Conservation (phyloP, 2,888 invertebrate genomes). For the Eupithecia exiguata region DNA sequence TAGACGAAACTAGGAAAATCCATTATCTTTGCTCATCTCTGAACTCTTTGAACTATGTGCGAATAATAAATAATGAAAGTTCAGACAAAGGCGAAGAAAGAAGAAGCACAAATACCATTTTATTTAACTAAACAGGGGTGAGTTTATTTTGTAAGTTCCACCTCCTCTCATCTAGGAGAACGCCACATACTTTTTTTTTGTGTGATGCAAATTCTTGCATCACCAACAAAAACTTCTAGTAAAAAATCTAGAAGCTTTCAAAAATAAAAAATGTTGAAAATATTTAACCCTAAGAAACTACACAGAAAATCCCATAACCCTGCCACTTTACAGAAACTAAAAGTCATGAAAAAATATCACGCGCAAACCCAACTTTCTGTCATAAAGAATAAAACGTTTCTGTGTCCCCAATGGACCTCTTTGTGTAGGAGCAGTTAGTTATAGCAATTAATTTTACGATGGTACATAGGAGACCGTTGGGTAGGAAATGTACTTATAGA, state of each 20-base stretch:
- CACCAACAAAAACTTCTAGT: not conserved
- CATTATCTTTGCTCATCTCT: conserved; percentile 21
- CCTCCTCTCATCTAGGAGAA: not conserved
- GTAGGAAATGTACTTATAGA: not conserved
- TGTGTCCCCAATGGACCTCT: conserved; percentile 49
- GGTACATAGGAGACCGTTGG: conserved; percentile 11
- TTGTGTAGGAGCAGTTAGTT: conserved; percentile 48
- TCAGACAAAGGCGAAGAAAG: conserved; percentile 14
- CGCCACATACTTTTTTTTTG: not conserved
- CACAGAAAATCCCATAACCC: not conserved
- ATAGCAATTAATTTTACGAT: conserved; percentile 43
- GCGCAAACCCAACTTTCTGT: conserved; percentile 46
- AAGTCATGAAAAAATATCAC: conserved; percentile 10
- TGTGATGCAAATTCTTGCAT: not conserved
- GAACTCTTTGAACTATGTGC: conserved; percentile 19
- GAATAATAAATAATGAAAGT: conserved; percentile 21
- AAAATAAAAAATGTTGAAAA: not conserved
- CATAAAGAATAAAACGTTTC: conserved; percentile 54
- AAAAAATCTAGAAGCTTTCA: not conserved
- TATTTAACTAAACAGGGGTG: not conserved
- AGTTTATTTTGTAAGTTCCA: not conserved
- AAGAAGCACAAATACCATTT: not conserved
- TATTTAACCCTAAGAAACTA: not conserved
- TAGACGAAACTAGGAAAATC: conserved; percentile 10
- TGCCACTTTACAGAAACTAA: not conserved